Conservation (phyloP, 2,888 invertebrate species). For the Thelaira solivaga region DNA sequence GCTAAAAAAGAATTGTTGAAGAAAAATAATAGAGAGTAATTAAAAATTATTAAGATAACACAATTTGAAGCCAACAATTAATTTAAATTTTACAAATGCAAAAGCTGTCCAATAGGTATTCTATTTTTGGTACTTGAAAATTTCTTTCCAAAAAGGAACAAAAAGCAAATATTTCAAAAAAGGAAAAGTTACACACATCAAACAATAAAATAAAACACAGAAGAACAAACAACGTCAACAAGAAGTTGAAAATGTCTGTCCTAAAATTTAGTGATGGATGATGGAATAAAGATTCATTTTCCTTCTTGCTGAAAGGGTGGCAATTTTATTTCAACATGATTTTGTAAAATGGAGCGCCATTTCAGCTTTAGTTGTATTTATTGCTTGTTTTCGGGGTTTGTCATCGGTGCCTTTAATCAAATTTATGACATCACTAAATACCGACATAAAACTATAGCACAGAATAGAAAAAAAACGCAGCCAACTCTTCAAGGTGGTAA, state of each 20-base stretch:
- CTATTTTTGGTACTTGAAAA: conserved; percentile 21
- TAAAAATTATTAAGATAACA: no score
- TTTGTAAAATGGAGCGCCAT: conserved; percentile 6
- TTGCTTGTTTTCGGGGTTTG: conserved; percentile 43
- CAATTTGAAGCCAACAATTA: no score
- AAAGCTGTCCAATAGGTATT: no score
- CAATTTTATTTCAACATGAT: conserved; percentile 37
- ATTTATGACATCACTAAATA: conserved; percentile 72
- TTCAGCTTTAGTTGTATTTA: conserved; percentile 13
- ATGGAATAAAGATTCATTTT: conserved; percentile 30
- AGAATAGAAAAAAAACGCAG: background rate
- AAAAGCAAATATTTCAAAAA: background rate
- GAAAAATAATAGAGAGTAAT: no score
- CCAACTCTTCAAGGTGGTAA: background rate
- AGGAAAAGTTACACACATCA: conserved; percentile 23
- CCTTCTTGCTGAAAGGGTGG: conserved; percentile 26
- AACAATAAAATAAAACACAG: background rate
- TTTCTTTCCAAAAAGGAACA: background rate
- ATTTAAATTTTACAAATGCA: no score
- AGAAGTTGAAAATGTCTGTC: conserved; percentile 12
- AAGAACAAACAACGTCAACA: background rate
- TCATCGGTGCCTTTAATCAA: conserved; percentile 74
- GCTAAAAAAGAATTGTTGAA: no score
- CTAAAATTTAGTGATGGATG: background rate
- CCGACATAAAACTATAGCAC: conserved; percentile 64